A percentile compares a stretch with the other conserved stretches of the same genome.
Evolutionary conservation across 2,888 invertebrate species (phyloP).

Genomic region (Cynaeus angustus): DNA sequence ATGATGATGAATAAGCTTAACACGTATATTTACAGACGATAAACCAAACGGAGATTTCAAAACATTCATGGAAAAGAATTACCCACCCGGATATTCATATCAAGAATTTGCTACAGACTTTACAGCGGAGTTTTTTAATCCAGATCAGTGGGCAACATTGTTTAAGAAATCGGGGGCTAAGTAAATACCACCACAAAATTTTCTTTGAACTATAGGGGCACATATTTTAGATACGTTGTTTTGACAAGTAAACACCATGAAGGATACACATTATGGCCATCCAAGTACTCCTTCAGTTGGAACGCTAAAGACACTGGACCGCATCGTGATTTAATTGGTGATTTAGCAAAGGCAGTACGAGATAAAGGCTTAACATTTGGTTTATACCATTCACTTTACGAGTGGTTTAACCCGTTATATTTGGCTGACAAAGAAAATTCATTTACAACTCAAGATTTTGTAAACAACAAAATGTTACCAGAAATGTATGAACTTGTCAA

Average conservation of each 20-base stretch:
- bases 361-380: constrained; percentile 81
- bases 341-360: constrained; percentile 81
- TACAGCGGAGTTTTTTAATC: constrained; percentile 91
- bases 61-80: constrained; percentile 86
- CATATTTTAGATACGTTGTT: constrained; percentile 79
- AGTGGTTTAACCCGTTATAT: constrained; percentile 92
- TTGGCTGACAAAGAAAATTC: constrained; percentile 79
- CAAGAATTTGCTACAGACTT: constrained; percentile 94
- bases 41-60: constrained; percentile 20
- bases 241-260: constrained; percentile 93
- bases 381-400: constrained; percentile 89
- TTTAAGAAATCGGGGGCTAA: constrained; percentile 91
- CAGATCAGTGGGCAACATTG: constrained; percentile 87
- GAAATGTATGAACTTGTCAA: constrained; percentile 86
- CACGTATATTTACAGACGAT: background rate
- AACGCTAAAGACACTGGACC: constrained; percentile 75
- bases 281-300: constrained; percentile 87
- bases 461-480: constrained; percentile 82
- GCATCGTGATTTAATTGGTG: constrained; percentile 69
- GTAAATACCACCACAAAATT: constrained; percentile 74
- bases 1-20: too few relatives aligned
- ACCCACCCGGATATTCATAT: constrained; percentile 89
- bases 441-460: constrained; percentile 80
- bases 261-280: constrained; percentile 89
- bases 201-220: background rate